phyloP scores from a whole-genome alignment of 2,888 invertebrate species.

The Apotomis turbidana region DNA sequence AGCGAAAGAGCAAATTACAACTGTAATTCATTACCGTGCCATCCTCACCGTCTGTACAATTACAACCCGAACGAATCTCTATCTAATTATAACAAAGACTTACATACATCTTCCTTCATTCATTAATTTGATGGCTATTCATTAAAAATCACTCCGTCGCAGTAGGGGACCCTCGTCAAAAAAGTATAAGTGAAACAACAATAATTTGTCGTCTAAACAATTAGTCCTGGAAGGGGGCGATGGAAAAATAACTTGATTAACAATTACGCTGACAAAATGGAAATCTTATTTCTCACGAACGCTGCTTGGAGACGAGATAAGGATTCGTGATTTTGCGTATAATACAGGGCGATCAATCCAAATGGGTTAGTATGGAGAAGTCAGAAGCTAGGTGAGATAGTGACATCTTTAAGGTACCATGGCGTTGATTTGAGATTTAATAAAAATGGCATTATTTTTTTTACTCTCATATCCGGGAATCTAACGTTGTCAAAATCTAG shows the following conservation, averaged over 20 bases:
- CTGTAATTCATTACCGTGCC: conserved; percentile 32
- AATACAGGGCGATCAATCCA: too few species aligned
- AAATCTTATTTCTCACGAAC: conserved; percentile 26
- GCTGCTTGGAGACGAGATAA: not conserved
- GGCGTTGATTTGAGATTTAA: too few species aligned
- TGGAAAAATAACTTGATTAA: conserved; percentile 41
- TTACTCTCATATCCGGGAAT: too few species aligned
- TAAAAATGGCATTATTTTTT: too few species aligned
- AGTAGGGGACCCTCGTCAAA: conserved; percentile 72
- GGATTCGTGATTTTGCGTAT: not conserved
- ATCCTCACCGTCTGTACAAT: conserved; percentile 20
- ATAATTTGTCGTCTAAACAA: conserved; percentile 71
- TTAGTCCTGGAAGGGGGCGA: conserved; percentile 32
- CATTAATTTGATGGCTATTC: conserved; percentile 39
- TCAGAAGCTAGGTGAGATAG: too few species aligned
- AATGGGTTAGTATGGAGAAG: too few species aligned
- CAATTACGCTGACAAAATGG: conserved; percentile 28
- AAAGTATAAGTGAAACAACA: conserved; percentile 69
- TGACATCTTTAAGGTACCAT: too few species aligned
- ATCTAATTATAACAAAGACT: conserved; percentile 37
- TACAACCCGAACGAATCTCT: conserved; percentile 7
- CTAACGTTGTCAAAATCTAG: too few species aligned
- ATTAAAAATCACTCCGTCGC: conserved; percentile 43
- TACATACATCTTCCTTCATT: conserved; percentile 35
- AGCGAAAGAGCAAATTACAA: conserved; percentile 25